Evolutionary conservation across 1,140 invertebrate species (phyloP), one percentile per base, ranked within the genome.

Genomic region (Drosophila yakuba): DNA sequence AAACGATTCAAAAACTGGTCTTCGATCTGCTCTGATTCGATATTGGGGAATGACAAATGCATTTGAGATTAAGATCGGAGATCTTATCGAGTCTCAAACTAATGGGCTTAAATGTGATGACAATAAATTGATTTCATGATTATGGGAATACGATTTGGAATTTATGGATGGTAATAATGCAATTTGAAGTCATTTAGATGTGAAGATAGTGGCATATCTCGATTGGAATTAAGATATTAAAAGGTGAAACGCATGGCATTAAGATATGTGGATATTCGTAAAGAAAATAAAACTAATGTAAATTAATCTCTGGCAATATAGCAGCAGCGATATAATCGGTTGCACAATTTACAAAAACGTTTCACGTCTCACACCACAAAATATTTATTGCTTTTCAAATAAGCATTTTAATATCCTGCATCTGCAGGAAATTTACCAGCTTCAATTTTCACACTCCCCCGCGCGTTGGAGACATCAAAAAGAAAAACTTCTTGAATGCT

Each of bases 51-150:
- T 71, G 68, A 71, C 68, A 58, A 71, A 71, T 71, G 68, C 68
- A 71, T 71, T 71, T 17, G n/a, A 60, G 55, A 61, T 73, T 73
- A 14, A 2, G 67, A 72, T 61, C 52, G 4, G 67, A 61, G 69
- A 73, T 73, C 48, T 60, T 39, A 73, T 73, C 69, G 39, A 4
- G 12, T 8, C n/a, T 17, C 25, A 10, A 61, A 54, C 69, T 73
- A 73, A 73, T 73, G 69, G 69, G n/a, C 67, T 73, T 45, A 71
- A 71, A 71, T 71, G 68, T 73, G 69, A 73, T 73, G 56, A 73
- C 69, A 73, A 73, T 71, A 71, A 71, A 71, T 71, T 71, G 68
- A 71, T 71, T 71, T 41, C 66, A 58, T 36, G 52, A 71, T 71
- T 71, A 44, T 48, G 44, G 68, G 44, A 69, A 71, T 52, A n/a